Evolutionary conservation across 2,888 invertebrate species (phyloP).

Genomic region (Hypsopygia costalis): DNA sequence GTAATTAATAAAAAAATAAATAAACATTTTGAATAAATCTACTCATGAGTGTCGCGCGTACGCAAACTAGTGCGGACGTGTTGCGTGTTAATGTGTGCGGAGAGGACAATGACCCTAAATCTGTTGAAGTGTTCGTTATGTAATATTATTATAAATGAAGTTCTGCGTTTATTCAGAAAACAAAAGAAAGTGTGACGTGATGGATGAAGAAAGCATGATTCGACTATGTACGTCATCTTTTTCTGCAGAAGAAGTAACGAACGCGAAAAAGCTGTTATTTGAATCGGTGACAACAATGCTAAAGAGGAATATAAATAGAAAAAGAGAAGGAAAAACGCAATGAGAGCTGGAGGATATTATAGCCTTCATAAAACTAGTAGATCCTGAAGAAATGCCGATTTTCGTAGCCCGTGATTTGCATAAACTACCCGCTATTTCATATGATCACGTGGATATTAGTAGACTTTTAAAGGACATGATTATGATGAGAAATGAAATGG

Average conservation of each 20-base stretch:
- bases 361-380: neutral
- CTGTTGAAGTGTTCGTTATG: slow-evolving; percentile 10
- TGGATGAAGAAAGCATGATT: slow-evolving; percentile 3
- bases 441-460: neutral
- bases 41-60: no score
- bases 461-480: neutral
- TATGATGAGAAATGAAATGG: neutral
- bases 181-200: slow-evolving; percentile 9
- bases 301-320: neutral
- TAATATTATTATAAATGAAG: slow-evolving; percentile 10
- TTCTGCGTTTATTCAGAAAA: no score
- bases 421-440: neutral
- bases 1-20: no score
- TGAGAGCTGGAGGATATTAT: neutral
- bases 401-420: neutral
- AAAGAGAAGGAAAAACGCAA: neutral
- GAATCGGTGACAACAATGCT: neutral
- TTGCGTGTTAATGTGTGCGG: no score
- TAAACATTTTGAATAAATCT: no score
- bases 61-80: no score
- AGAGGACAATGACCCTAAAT: neutral
- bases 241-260: neutral
- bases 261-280: neutral
- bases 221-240: neutral
- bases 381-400: neutral